Conservation (phyloP, 2,888 invertebrate species). For the Drosophila suboccidentalis region DNA sequence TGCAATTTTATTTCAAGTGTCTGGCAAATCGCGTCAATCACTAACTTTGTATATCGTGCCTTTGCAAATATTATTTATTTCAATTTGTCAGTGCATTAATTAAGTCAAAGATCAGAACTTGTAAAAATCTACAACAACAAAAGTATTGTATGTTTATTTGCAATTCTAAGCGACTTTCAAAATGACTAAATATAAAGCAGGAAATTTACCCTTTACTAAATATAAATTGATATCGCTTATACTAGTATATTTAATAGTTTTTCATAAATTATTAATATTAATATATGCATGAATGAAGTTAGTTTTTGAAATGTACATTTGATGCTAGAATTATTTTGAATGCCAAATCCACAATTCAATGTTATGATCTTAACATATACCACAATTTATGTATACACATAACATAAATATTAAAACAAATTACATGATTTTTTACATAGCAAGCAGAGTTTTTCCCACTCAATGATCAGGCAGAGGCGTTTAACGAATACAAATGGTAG, state of each 20-base stretch:
- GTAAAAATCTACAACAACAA: neutral
- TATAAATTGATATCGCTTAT: constrained; percentile 1
- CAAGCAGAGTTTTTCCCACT: no score
- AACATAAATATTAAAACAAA: neutral
- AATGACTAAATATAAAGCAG: neutral
- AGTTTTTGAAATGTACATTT: neutral
- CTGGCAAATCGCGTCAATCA: constrained; percentile 11
- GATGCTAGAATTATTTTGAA: neutral
- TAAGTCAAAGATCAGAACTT: neutral
- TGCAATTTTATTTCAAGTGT: constrained; percentile 5
- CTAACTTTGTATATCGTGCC: constrained; percentile 3
- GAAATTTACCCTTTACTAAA: constrained; percentile 7
- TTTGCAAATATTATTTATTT: constrained; percentile 1
- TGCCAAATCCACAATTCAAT: constrained; percentile 1
- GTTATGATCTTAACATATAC: neutral
- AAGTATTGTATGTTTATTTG: neutral
- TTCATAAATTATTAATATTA: neutral
- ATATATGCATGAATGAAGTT: constrained; percentile 4
- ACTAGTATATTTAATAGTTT: neutral
- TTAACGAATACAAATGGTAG: constrained; percentile 1
- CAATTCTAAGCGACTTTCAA: constrained; percentile 10
- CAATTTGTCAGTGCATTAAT: constrained; percentile 24
- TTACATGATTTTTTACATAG: neutral
- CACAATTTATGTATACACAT: constrained; percentile 2
- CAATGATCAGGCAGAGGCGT: constrained; percentile 8